These are phyloP conservation scores for Heliconius eleuchia DNA, from an alignment of 1,140 invertebrate genomes.

Conservation along the genomic window DNA sequence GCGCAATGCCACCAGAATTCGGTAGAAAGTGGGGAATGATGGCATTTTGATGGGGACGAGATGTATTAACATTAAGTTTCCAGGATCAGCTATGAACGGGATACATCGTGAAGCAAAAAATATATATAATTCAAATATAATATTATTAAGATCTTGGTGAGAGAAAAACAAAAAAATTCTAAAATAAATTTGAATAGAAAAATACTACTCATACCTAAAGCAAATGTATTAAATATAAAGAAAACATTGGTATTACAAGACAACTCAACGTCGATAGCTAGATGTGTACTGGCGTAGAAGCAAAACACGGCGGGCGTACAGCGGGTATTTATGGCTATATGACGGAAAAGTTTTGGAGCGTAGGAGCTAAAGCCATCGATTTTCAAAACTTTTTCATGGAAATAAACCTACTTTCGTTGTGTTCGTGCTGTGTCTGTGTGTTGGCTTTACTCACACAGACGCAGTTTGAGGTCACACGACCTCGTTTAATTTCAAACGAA, in stretches of 20 bases:
- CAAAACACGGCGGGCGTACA: slow-evolving; percentile 65
- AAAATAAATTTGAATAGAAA: background rate
- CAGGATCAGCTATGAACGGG: no score
- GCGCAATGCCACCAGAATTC: no score
- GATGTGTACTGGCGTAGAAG: slow-evolving; percentile 53
- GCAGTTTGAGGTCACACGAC: slow-evolving; percentile 62
- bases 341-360: slow-evolving; percentile 77
- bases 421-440: slow-evolving; percentile 60
- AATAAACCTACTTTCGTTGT: slow-evolving; percentile 81
- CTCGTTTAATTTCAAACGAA: slow-evolving; percentile 51
- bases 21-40: no score
- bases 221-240: slow-evolving; percentile 25
- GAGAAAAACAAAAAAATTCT: background rate
- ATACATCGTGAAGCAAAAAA: no score
- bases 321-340: slow-evolving; percentile 77
- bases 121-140: no score
- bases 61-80: no score
- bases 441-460: slow-evolving; percentile 55
- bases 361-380: slow-evolving; percentile 80
- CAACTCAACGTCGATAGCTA: slow-evolving; percentile 37
- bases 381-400: slow-evolving; percentile 82
- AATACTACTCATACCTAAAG: background rate
- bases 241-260: slow-evolving; percentile 27
- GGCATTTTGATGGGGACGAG: no score
- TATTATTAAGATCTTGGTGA: no score